Conservation (phyloP, 2,113 vertebrate species). For the Pteronura brasiliensis region DNA sequence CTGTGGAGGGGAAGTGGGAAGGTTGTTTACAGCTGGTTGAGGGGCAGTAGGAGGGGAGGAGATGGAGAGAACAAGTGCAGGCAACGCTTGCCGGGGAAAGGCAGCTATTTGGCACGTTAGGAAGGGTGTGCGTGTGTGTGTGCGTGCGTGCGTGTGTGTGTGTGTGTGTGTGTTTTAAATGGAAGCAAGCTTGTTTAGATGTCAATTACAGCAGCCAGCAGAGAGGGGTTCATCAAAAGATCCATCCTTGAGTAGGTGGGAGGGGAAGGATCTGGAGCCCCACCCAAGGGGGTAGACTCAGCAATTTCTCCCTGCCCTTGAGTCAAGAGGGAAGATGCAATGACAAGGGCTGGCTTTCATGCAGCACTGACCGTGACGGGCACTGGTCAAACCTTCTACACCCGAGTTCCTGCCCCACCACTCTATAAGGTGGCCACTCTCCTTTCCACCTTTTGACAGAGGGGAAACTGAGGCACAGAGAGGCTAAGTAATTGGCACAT, state of each 20-base stretch:
- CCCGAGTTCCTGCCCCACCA: background rate
- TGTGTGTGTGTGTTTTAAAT: background rate
- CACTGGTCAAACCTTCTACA: accelerated
- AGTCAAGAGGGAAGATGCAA: background rate
- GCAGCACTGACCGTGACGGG: background rate
- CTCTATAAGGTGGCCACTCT: background rate
- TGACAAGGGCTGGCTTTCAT: background rate
- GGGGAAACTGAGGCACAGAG: background rate
- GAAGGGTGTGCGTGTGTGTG: background rate
- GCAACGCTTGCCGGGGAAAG: background rate
- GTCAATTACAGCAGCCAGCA: background rate
- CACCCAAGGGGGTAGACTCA: background rate
- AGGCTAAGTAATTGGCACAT: background rate
- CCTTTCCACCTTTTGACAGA: background rate
- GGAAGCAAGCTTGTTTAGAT: background rate
- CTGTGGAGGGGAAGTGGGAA: background rate
- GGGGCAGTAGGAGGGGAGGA: background rate
- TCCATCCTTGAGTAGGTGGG: background rate
- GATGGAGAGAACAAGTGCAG: background rate
- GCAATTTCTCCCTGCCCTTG: background rate
- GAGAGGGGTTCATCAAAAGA: background rate
- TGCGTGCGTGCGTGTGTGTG: background rate
- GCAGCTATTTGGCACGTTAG: background rate
- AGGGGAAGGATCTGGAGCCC: conserved; percentile 19
- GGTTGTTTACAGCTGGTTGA: background rate